Percentiles rank a stretch among this genome's conserved stretches.
Evolutionary conservation across 2,888 invertebrate species (phyloP).

Genomic region (Napeogenes sylphis): DNA sequence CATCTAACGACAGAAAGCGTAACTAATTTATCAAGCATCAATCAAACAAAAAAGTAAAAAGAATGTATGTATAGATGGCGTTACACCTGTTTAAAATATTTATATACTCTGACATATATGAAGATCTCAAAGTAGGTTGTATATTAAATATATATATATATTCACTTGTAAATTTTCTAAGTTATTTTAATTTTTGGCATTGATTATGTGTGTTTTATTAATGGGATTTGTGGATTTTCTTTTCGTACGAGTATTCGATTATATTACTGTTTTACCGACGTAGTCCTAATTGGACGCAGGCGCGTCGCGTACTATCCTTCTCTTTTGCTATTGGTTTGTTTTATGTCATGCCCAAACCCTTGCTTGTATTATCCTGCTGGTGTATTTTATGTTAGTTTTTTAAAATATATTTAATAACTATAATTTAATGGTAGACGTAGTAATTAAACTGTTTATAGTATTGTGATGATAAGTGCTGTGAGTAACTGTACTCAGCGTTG

Average conservation of each 20-base stretch:
- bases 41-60: background rate
- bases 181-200: background rate
- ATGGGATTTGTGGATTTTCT: background rate
- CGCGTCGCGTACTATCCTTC: conserved; percentile 62
- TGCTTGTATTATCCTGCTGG: conserved; percentile 65
- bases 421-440: conserved; percentile 65
- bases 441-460: conserved; percentile 58
- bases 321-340: conserved; percentile 74
- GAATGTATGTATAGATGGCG: background rate
- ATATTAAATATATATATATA: too few relatives aligned
- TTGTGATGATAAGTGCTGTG: conserved; percentile 78
- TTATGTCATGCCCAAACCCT: conserved; percentile 71
- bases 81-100: background rate
- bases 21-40: background rate
- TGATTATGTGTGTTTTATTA: background rate
- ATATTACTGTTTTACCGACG: conserved; percentile 58
- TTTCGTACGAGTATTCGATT: conserved; percentile 24
- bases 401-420: conserved; percentile 49
- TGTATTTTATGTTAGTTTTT: conserved; percentile 61
- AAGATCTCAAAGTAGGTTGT: too few relatives aligned
- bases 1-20: conserved; percentile 9
- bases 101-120: too few relatives aligned
- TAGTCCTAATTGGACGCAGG: conserved; percentile 58
- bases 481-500: conserved; percentile 74
- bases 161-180: too few relatives aligned